phyloP scores from a whole-genome alignment of 2,113 vertebrate species.

The Reinhardtius hippoglossoides region DNA sequence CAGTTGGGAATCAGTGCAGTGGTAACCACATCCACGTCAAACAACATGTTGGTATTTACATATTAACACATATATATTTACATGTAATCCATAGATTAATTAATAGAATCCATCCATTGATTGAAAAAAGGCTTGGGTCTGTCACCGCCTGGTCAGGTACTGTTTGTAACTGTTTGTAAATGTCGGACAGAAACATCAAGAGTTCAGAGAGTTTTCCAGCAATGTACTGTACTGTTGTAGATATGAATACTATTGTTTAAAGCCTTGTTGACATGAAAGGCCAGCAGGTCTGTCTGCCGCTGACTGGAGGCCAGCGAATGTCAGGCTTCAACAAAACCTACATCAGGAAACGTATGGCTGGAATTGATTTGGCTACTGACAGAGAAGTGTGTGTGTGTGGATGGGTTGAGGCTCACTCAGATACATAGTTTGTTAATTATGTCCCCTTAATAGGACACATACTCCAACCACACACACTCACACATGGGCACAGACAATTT shows the following conservation, averaged over 20 bases:
- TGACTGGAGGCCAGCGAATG: constrained; percentile 17
- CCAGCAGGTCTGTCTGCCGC: constrained; percentile 43
- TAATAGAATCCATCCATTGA: constrained; percentile 14
- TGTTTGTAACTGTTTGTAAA: constrained; percentile 53
- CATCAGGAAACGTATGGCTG: constrained; percentile 33
- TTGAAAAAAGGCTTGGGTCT: neutral
- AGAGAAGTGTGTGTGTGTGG: constrained; percentile 8
- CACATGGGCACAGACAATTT: constrained; percentile 12
- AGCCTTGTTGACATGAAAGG: constrained; percentile 60
- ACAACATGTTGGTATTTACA: constrained; percentile 19
- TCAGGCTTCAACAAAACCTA: constrained; percentile 43
- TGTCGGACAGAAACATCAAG: constrained; percentile 60
- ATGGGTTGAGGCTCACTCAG: constrained; percentile 15
- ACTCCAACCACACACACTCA: neutral
- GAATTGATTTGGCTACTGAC: constrained; percentile 5
- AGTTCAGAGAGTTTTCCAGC: constrained; percentile 73
- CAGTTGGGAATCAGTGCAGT: constrained; percentile 18
- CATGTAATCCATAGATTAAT: neutral
- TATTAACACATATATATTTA: constrained; percentile 15
- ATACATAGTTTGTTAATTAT: constrained; percentile 52
- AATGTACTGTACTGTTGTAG: constrained; percentile 42
- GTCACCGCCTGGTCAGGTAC: constrained; percentile 25
- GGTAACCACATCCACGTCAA: neutral
- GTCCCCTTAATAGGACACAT: constrained; percentile 10
- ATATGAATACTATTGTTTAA: constrained; percentile 61